Percentiles rank a stretch among this genome's conserved stretches.
phyloP scores from a whole-genome alignment of 2,113 vertebrate species.

The Stegostoma tigrinum region DNA sequence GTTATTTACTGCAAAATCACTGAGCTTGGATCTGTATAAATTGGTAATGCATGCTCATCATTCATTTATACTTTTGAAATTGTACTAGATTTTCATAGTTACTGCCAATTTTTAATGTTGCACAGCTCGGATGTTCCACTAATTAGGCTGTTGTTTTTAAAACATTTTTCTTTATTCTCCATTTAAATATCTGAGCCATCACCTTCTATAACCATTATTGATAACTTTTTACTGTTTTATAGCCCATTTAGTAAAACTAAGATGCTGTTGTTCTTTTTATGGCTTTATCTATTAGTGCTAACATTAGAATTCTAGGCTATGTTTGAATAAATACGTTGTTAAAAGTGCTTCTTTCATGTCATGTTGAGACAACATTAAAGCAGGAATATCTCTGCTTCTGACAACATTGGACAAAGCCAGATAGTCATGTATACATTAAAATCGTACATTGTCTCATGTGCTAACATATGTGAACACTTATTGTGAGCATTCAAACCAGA shows the following conservation, averaged over 20 bases:
- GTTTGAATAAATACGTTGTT: neutral
- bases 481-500: neutral
- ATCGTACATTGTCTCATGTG: neutral
- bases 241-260: neutral
- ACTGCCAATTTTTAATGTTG: neutral
- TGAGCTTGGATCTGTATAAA: neutral
- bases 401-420: neutral
- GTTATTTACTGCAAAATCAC: neutral
- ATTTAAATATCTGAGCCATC: neutral
- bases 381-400: conserved; percentile 13
- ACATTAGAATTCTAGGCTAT: neutral
- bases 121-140: neutral
- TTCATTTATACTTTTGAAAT: neutral
- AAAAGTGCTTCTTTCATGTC: neutral
- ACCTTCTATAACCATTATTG: neutral
- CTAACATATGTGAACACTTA: neutral
- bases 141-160: neutral
- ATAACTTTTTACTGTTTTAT: neutral
- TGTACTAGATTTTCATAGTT: neutral
- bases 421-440: neutral
- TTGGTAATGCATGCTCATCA: neutral
- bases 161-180: neutral
- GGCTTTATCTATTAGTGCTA: neutral
- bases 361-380: neutral
- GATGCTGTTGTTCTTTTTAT: neutral